Evolutionary conservation across 1,140 invertebrate species (phyloP).

Genomic region (Drosophila quadrilineata): DNA sequence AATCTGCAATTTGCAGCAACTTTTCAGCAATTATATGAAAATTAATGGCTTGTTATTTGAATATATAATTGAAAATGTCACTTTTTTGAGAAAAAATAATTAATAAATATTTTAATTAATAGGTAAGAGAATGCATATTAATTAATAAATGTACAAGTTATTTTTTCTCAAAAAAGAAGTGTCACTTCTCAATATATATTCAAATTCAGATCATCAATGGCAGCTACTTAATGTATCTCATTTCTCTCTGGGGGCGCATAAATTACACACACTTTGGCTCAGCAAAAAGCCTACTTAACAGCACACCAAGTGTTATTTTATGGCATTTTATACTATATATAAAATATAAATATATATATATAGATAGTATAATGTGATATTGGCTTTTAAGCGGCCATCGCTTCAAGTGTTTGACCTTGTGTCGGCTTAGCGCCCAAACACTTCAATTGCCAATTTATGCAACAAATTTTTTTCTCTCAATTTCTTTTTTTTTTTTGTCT

Average conservation of each 20-base stretch:
- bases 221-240: slow-evolving; percentile 11
- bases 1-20: no score
- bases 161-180: no score
- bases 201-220: slow-evolving; percentile 7
- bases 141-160: no score
- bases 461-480: neutral
- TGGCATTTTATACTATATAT: slow-evolving; percentile 14
- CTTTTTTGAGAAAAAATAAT: no score
- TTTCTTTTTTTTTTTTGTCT: neutral
- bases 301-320: slow-evolving; percentile 24
- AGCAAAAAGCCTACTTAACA: slow-evolving; percentile 21
- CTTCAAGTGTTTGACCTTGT: slow-evolving; percentile 31
- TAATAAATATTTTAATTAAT: no score
- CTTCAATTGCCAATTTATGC: slow-evolving; percentile 56
- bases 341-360: slow-evolving; percentile 1
- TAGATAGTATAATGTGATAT: slow-evolving; percentile 18
- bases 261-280: slow-evolving; percentile 20
- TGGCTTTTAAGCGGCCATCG: slow-evolving; percentile 34
- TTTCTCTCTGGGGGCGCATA: slow-evolving; percentile 22
- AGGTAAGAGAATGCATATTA: no score
- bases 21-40: no score
- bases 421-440: slow-evolving; percentile 18
- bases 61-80: no score
- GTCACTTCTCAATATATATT: neutral
- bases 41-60: no score